phyloP scores from a whole-genome alignment of 2,113 vertebrate genomes.

The Corythaeola cristata region DNA sequence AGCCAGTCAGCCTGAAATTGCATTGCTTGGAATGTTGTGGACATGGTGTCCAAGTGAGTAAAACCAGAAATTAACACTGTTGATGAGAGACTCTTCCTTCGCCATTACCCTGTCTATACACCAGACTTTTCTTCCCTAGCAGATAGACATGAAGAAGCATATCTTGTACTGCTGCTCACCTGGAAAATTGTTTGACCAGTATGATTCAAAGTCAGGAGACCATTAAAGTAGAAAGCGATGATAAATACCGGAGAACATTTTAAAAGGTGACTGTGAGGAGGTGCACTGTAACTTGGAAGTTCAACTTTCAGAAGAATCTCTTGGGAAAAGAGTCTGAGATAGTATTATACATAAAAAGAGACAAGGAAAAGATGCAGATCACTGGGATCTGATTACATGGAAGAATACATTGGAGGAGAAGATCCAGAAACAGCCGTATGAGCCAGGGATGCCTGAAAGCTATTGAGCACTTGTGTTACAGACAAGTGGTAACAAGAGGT shows the following conservation, averaged over 20 bases:
- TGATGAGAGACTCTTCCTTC: neutral
- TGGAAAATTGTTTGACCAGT: neutral
- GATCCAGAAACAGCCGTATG: neutral
- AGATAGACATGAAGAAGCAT: neutral
- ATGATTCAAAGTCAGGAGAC: neutral
- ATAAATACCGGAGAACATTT: neutral
- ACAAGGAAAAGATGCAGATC: neutral
- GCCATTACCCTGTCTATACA: neutral
- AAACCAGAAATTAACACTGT: neutral
- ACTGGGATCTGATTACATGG: neutral
- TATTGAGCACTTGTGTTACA: neutral
- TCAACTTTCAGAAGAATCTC: neutral
- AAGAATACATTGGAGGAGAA: neutral
- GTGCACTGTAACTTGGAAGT: neutral
- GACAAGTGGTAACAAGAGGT: neutral
- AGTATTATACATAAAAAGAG: neutral
- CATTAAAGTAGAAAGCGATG: neutral
- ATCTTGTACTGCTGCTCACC: neutral
- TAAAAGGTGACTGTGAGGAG: neutral
- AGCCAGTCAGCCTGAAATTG: neutral
- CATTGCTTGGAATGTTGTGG: neutral
- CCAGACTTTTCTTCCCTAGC: neutral
- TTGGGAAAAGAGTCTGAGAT: neutral
- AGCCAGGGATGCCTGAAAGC: neutral
- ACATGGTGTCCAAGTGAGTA: neutral